Base-by-base conservation (phyloP, 2,113 vertebrate species). In the Protobothrops flavoviridis region DNA sequence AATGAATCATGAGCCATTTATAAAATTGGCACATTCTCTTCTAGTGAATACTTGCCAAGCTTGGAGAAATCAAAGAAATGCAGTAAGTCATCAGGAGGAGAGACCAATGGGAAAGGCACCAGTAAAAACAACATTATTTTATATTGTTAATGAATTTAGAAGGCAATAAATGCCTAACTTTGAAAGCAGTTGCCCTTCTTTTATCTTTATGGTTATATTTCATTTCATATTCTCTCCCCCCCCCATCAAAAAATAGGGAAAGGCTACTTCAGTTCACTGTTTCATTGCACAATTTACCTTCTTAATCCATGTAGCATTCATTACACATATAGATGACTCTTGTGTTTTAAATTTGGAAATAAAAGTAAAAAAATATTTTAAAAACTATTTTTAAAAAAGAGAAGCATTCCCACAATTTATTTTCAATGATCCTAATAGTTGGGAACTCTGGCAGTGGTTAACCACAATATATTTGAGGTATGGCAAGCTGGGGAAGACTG, bases 251-350 rank as follows among this genome's bases (percentile, higher is more conserved):
- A 85, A 85, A 87, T 52, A 52, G 93, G 53, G 8, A 93, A 93
- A 13, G 4, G 26, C 50, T 91, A 29, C 29, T 90, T 93, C 91
- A 56, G 26, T 85, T 15, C 33, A 64, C 33, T 86, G 52, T 43
- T 94, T 96, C 90, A n/a, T 94, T 94, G 91, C 91, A 91, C 26
- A 91, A 92, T 45, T 56, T 91, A 91, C 21, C n/a, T 91, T 95
- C 53, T 95, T 91, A 39, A 86, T 94, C 17, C 81, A 55, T 92
- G 33, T 91, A 95, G 90, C 93, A 95, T 86, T 61, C 94, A 94
- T 94, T 97, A 96, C 95, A 29, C 90, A 95, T 94, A 94, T 93
- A 96, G 94, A 94, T 95, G 91, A 89, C 96, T 95, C 95, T 94
- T 69, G 4, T n/a, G 15, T 69, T 69, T 69, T 69, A n/a, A 29